Conservation (phyloP, 2,888 invertebrate genomes). For the Dorcus hopei region DNA sequence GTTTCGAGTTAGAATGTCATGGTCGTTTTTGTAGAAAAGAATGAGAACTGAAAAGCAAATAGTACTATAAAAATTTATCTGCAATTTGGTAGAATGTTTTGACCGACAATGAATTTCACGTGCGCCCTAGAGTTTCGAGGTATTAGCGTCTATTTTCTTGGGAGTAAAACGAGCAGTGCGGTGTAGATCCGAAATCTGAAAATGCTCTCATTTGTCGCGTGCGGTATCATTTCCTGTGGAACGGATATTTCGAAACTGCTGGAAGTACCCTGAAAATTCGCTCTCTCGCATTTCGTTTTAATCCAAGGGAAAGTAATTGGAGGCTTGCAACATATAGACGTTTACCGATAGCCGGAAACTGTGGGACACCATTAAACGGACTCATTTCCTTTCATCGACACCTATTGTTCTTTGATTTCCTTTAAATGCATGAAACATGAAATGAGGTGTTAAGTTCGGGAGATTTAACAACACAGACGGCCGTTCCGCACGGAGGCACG, state of each 20-base stretch:
- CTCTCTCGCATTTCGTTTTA: conserved; percentile 33
- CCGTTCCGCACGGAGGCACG: conserved; percentile 28
- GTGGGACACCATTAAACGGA: conserved; percentile 2
- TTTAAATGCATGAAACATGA: conserved; percentile 28
- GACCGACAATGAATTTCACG: not conserved
- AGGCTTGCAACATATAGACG: conserved; percentile 30
- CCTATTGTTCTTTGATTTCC: conserved; percentile 1
- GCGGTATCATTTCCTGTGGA: conserved; percentile 16
- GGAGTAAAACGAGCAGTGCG: not conserved
- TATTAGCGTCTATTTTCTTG: conserved; percentile 3
- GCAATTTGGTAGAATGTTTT: no score
- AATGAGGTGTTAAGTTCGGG: conserved; percentile 29
- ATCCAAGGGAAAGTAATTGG: conserved; percentile 25
- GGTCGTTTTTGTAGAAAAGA: no score
- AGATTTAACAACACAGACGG: conserved; percentile 23
- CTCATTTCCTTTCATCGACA: not conserved
- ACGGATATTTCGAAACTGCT: conserved; percentile 27
- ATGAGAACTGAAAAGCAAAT: no score
- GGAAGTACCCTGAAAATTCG: conserved; percentile 23
- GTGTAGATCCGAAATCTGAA: not conserved
- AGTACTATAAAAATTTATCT: no score
- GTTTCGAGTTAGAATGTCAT: no score
- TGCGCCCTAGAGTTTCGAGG: not conserved
- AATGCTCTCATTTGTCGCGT: conserved; percentile 20
- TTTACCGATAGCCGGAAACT: conserved; percentile 25